Conservation (phyloP, 2,888 invertebrate genomes). For the Nycteola revayana region DNA sequence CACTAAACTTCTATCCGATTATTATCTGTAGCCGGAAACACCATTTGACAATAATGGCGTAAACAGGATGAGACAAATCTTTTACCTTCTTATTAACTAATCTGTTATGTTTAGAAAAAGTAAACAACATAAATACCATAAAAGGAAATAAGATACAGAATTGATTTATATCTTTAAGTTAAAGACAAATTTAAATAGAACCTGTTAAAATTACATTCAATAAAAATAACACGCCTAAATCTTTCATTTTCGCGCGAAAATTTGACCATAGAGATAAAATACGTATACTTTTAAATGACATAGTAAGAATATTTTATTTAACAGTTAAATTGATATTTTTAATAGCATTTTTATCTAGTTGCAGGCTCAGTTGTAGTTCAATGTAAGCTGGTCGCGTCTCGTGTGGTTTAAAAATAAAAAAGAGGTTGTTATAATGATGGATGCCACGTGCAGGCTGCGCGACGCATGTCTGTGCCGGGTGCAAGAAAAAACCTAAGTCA, state of each 20-base stretch:
- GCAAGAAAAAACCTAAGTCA: conserved; percentile 23
- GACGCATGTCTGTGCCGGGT: conserved; percentile 24
- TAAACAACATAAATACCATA: not conserved
- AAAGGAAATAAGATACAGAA: not conserved
- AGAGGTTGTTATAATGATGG: conserved; percentile 17
- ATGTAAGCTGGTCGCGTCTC: no score
- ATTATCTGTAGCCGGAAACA: no score
- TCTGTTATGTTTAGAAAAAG: not conserved
- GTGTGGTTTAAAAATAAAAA: conserved; percentile 8
- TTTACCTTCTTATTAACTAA: conserved; percentile 1
- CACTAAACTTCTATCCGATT: no score
- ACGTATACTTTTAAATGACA: no score
- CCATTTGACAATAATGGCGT: no score
- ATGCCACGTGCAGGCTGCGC: conserved; percentile 31
- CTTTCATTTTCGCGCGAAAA: no score
- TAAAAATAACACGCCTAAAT: no score
- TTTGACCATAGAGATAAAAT: no score
- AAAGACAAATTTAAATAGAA: not conserved
- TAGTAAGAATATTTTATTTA: no score
- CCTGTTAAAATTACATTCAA: no score
- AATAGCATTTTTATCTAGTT: not conserved
- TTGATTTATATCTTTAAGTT: not conserved
- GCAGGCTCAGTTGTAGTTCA: not conserved
- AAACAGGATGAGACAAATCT: no score
- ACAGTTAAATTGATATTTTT: no score